These are phyloP conservation scores for Acholoe squamosa DNA, from an alignment of 2,888 invertebrate genomes.

Conservation along the genomic window DNA sequence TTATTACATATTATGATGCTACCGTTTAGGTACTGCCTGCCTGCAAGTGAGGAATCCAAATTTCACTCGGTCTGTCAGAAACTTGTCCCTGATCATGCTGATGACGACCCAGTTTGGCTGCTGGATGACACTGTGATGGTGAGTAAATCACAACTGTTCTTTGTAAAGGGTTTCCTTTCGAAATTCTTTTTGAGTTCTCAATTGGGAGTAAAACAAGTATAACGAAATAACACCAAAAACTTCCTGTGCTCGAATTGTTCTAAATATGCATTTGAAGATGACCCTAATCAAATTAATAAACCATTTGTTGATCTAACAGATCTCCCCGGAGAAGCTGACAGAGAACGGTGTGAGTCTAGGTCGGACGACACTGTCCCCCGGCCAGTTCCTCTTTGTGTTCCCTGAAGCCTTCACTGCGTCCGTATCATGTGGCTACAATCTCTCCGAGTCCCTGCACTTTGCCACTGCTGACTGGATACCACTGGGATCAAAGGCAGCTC, in stretches of 20 bases:
- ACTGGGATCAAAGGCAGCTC: slow-evolving; percentile 84
- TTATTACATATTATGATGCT: too few relatives aligned
- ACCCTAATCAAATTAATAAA: background rate
- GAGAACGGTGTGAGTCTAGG: slow-evolving; percentile 91
- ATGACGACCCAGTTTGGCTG: slow-evolving; percentile 93
- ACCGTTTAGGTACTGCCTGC: slow-evolving; percentile 88
- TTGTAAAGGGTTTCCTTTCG: too few relatives aligned
- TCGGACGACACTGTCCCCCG: slow-evolving; percentile 91
- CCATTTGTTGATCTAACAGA: slow-evolving; percentile 75
- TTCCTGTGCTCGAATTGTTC: too few relatives aligned
- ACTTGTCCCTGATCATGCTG: slow-evolving; percentile 91
- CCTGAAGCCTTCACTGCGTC: slow-evolving; percentile 94
- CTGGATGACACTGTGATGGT: slow-evolving; percentile 96
- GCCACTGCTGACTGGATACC: slow-evolving; percentile 92
- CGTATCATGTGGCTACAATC: slow-evolving; percentile 93
- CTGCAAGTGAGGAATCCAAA: slow-evolving; percentile 89
- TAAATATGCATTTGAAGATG: background rate
- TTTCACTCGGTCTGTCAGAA: slow-evolving; percentile 90
- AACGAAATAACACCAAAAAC: too few relatives aligned
- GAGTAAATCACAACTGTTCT: background rate
- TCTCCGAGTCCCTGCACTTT: slow-evolving; percentile 96
- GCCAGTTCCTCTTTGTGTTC: slow-evolving; percentile 94
- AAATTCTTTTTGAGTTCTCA: too few relatives aligned
- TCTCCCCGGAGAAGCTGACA: slow-evolving; percentile 91
- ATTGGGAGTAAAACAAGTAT: background rate